Conservation (phyloP, 2,888 invertebrate genomes). For the Meta bourneti region DNA sequence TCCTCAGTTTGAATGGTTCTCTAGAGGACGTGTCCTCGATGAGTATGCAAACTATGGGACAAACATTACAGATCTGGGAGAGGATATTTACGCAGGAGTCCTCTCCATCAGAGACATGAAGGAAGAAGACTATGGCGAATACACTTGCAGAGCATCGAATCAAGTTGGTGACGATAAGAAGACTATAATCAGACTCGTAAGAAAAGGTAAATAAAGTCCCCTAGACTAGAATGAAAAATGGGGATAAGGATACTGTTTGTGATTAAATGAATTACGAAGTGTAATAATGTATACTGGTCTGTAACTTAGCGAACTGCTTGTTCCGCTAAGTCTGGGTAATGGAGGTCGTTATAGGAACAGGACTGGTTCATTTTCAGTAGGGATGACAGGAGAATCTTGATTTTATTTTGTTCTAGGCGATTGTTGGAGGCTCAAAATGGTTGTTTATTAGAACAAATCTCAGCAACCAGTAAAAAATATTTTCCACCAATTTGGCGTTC, state of each 20-base stretch:
- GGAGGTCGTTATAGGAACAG: not conserved
- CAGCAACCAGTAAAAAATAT: no score
- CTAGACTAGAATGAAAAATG: not conserved
- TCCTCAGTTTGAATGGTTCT: slow-evolving; percentile 93
- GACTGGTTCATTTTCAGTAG: not conserved
- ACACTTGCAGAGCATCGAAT: slow-evolving; percentile 93
- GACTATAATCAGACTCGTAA: slow-evolving; percentile 87
- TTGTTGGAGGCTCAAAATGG: no score
- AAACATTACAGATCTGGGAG: slow-evolving; percentile 89
- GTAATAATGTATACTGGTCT: not conserved
- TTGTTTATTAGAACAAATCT: no score
- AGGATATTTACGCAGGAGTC: slow-evolving; percentile 91
- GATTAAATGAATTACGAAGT: not conserved
- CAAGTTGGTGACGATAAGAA: slow-evolving; percentile 85
- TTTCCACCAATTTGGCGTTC: no score
- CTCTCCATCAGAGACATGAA: slow-evolving; percentile 84
- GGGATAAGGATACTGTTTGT: not conserved
- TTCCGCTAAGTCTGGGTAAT: not conserved
- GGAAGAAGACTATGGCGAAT: slow-evolving; percentile 90
- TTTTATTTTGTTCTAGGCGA: no score
- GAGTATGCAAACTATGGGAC: slow-evolving; percentile 90
- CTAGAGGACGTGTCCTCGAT: slow-evolving; percentile 76
- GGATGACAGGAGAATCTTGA: not conserved
- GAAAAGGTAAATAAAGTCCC: slow-evolving; percentile 84
- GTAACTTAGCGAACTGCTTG: not conserved